phyloP scores from a whole-genome alignment of 2,113 vertebrate species.

The Elephas maximus region DNA sequence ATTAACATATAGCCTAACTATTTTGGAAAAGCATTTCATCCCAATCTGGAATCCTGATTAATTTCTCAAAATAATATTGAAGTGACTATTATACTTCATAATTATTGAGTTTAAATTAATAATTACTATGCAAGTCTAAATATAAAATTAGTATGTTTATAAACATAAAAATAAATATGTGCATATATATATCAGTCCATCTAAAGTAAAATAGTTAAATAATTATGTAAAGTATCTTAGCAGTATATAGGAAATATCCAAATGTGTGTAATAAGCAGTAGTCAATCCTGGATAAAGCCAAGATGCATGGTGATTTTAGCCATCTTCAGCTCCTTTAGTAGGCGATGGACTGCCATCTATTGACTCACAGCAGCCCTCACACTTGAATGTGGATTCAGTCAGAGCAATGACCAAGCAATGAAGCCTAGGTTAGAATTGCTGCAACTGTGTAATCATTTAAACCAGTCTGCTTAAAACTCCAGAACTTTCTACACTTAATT shows the following conservation, averaged over 20 bases:
- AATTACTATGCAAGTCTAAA: constrained; percentile 33
- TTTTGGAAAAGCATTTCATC: constrained; percentile 31
- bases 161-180: background rate
- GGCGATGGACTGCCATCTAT: constrained; percentile 92
- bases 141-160: constrained; percentile 5
- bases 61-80: constrained; percentile 68
- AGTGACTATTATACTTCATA: constrained; percentile 44
- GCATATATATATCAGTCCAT: background rate
- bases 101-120: constrained; percentile 61
- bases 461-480: constrained; percentile 72
- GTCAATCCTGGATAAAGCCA: constrained; percentile 73
- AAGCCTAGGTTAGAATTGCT: constrained; percentile 67
- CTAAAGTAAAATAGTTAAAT: constrained; percentile 59
- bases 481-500: constrained; percentile 66
- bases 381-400: constrained; percentile 53
- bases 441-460: constrained; percentile 72
- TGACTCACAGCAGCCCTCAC: constrained; percentile 85
- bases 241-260: constrained; percentile 34
- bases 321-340: constrained; percentile 83
- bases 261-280: constrained; percentile 79
- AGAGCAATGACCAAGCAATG: constrained; percentile 81
- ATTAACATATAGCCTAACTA: constrained; percentile 39
- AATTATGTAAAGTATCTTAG: constrained; percentile 33
- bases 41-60: constrained; percentile 24
- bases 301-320: constrained; percentile 77